These are phyloP conservation scores for Paedocypris sp. DNA, from an alignment of 2,113 vertebrate species.

Conservation along the genomic window DNA sequence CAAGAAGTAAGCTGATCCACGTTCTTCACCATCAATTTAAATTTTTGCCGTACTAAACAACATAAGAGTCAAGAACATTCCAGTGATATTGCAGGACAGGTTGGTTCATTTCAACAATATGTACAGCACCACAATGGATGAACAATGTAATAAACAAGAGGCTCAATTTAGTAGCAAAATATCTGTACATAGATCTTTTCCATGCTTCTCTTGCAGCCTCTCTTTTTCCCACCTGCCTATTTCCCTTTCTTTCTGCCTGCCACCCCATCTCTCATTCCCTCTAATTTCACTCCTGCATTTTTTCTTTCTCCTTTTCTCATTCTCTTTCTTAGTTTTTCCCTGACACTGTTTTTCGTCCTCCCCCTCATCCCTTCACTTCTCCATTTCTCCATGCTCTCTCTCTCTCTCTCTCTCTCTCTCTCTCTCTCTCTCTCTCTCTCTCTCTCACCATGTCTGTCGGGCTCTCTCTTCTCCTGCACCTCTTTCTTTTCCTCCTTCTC, in stretches of 20 bases:
- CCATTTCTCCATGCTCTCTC: too few species aligned
- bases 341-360: too few species aligned
- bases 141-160: slow-evolving; percentile 42
- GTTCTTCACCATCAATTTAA: slow-evolving; percentile 34
- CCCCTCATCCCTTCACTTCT: too few species aligned
- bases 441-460: slow-evolving; percentile 27
- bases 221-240: too few species aligned
- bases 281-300: too few species aligned
- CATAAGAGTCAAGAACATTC: slow-evolving; percentile 27
- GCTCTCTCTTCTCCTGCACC: background rate
- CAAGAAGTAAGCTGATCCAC: slow-evolving; percentile 32
- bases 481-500: too few species aligned
- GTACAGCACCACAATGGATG: slow-evolving; percentile 41
- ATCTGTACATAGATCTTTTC: slow-evolving; percentile 45
- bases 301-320: too few species aligned
- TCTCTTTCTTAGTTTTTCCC: too few species aligned
- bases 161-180: slow-evolving; percentile 42
- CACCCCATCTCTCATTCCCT: too few species aligned
- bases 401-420: too few species aligned
- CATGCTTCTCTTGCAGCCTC: too few species aligned
- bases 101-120: slow-evolving; percentile 31
- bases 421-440: slow-evolving; percentile 19
- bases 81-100: slow-evolving; percentile 17
- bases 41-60: slow-evolving; percentile 32
- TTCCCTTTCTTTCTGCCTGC: too few species aligned